These are phyloP conservation scores for Cabera pusaria DNA, from an alignment of 2,888 invertebrate species.

Conservation along the genomic window DNA sequence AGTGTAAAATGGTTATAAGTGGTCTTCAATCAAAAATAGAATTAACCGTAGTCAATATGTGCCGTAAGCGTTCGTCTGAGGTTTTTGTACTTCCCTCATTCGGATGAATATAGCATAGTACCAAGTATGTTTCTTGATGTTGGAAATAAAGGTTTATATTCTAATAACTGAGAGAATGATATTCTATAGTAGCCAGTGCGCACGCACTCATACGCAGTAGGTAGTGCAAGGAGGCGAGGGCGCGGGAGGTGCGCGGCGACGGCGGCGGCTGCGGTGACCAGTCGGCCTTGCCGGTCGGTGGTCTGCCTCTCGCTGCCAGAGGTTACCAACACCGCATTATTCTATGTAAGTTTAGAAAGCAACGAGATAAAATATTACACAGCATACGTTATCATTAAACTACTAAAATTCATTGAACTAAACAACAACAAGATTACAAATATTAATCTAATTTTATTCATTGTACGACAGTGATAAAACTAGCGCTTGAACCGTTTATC, in stretches of 20 bases:
- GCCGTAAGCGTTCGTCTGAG: too few relatives aligned
- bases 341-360: slow-evolving; percentile 81
- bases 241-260: slow-evolving; percentile 30
- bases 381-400: slow-evolving; percentile 43
- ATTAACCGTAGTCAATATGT: too few relatives aligned
- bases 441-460: too few relatives aligned
- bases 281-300: slow-evolving; percentile 73
- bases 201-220: slow-evolving; percentile 19
- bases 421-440: slow-evolving; percentile 1
- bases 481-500: slow-evolving; percentile 3
- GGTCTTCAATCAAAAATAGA: too few relatives aligned
- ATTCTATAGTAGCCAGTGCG: slow-evolving; percentile 11
- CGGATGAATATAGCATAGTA: too few relatives aligned
- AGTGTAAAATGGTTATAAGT: too few relatives aligned
- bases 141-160: too few relatives aligned
- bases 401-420: slow-evolving; percentile 18
- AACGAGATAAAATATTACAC: slow-evolving; percentile 44
- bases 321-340: slow-evolving; percentile 79
- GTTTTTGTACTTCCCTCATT: too few relatives aligned
- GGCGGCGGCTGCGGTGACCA: slow-evolving; percentile 43
- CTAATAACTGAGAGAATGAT: too few relatives aligned
- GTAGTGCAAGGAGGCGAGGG: slow-evolving; percentile 32
- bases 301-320: slow-evolving; percentile 75
- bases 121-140: too few relatives aligned
- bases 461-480: not conserved